These are phyloP conservation scores for Darevskia nairensis DNA, from an alignment of 2,797 vertebrate genomes.

Conservation along the genomic window DNA sequence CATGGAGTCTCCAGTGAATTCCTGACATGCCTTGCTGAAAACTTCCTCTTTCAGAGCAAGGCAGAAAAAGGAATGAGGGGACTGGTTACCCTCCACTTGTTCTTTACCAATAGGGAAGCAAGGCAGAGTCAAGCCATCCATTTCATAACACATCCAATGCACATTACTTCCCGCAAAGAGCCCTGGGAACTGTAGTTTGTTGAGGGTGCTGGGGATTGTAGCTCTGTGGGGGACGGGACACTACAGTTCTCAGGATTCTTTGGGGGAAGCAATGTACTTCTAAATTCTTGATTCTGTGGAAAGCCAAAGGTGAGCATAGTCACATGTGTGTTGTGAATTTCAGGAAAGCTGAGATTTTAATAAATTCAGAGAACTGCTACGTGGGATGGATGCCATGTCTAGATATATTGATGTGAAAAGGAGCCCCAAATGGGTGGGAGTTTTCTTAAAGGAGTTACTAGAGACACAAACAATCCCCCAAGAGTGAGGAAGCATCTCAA, in stretches of 20 bases:
- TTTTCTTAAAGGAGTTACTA: neutral
- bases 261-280: neutral
- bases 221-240: too few species aligned
- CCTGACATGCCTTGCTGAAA: neutral
- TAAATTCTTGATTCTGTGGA: neutral
- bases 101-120: neutral
- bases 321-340: neutral
- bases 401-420: neutral
- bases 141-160: neutral
- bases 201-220: too few species aligned
- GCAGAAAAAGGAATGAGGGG: too few species aligned
- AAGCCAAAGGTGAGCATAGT: neutral
- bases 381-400: neutral
- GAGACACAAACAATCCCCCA: neutral
- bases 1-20: neutral
- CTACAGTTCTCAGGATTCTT: neutral
- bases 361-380: neutral
- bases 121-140: neutral
- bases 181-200: too few species aligned
- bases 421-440: neutral
- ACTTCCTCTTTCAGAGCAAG: neutral
- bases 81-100: neutral
- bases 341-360: neutral
- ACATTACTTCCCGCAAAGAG: too few species aligned
- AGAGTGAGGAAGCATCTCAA: neutral